A percentile compares a stretch with the other conserved stretches of the same genome.
These are phyloP conservation scores for Oasisia sp. DNA, from an alignment of 2,888 invertebrate species.

Conservation along the genomic window DNA sequence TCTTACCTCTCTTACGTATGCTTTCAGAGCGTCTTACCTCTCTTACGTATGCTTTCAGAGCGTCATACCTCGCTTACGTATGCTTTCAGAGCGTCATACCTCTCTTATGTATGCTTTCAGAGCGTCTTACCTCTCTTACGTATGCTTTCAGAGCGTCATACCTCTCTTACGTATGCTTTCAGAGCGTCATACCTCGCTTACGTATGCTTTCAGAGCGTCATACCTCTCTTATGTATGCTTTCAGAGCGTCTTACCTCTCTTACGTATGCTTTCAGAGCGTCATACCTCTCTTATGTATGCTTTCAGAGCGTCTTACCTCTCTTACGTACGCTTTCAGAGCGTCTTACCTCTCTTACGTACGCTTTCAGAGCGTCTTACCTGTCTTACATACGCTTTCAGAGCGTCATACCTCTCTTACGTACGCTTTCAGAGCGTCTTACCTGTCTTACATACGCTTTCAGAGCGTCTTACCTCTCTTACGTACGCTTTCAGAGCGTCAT, in stretches of 20 bases:
- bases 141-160: slow-evolving; percentile 75
- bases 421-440: slow-evolving; percentile 73
- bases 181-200: slow-evolving; percentile 86
- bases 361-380: slow-evolving; percentile 75
- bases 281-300: slow-evolving; percentile 70
- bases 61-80: slow-evolving; percentile 74
- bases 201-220: slow-evolving; percentile 72
- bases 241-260: slow-evolving; percentile 80
- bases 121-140: no score
- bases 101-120: slow-evolving; percentile 69
- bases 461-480: no score
- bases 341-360: no score
- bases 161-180: slow-evolving; percentile 52
- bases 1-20: no score
- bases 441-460: slow-evolving; percentile 66
- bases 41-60: slow-evolving; percentile 71
- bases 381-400: slow-evolving; percentile 70
- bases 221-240: slow-evolving; percentile 67
- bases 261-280: slow-evolving; percentile 72
- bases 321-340: slow-evolving; percentile 71
- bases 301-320: slow-evolving; percentile 77
- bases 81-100: slow-evolving; percentile 77
- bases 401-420: slow-evolving; percentile 76
- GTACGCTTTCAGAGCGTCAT: slow-evolving; percentile 75
- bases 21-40: slow-evolving; percentile 76